A percentile compares a stretch with the other conserved stretches of the same genome.
Conservation (phyloP, 1,140 invertebrate genomes). For the Colletes latitarsis region DNA sequence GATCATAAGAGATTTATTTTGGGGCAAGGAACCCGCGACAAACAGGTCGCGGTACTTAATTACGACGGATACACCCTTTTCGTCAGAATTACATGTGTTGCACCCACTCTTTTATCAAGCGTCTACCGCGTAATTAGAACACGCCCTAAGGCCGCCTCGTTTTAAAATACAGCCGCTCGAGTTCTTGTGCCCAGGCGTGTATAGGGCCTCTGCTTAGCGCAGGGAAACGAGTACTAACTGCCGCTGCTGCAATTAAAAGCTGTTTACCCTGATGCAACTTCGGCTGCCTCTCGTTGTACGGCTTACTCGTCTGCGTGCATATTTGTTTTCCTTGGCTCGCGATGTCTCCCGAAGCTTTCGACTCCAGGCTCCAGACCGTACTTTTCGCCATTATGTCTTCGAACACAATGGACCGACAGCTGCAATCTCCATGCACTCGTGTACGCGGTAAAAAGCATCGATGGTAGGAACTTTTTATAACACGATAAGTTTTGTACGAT, state of each 20-base stretch:
- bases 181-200: conserved; percentile 2
- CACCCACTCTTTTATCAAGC: conserved; percentile 48
- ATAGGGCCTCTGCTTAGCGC: not conserved
- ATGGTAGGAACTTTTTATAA: too few relatives aligned
- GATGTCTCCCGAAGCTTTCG: not conserved
- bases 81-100: conserved; percentile 44
- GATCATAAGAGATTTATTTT: conserved; percentile 22
- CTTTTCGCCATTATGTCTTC: too few relatives aligned
- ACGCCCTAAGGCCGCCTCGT: conserved; percentile 36
- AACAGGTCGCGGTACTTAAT: conserved; percentile 55
- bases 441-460: too few relatives aligned
- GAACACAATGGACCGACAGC: too few relatives aligned
- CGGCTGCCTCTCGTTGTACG: not conserved
- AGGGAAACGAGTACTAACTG: not conserved
- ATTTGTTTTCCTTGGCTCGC: not conserved
- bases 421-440: too few relatives aligned
- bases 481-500: too few relatives aligned
- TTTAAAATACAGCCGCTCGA: conserved; percentile 20
- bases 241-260: conserved; percentile 5
- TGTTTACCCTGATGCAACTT: not conserved
- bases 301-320: not conserved
- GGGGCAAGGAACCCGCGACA: conserved; percentile 11
- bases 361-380: too few relatives aligned
- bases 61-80: conserved; percentile 40
- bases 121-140: conserved; percentile 64